phyloP scores from a whole-genome alignment of 23 tunicate genomes.

The Styela clava region DNA sequence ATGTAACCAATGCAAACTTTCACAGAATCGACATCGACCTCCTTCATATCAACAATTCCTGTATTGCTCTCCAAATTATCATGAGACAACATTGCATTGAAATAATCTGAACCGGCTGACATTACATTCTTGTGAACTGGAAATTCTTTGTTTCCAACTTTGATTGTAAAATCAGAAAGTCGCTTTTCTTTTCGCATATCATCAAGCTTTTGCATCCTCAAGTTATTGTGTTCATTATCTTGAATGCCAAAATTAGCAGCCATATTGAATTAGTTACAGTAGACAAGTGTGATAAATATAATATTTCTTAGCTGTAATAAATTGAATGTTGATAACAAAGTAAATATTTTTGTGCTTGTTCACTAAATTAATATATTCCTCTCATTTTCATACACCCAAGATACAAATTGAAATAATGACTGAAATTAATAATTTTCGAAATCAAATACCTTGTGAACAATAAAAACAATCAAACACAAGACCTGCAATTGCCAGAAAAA shows the following conservation, averaged over 20 bases:
- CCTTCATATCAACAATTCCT: background rate
- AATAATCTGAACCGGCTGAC: background rate
- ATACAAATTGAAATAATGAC: too few species aligned
- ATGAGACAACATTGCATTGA: background rate
- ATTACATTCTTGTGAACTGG: background rate
- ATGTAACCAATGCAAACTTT: background rate
- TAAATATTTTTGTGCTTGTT: too few species aligned
- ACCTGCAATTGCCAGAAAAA: too few species aligned
- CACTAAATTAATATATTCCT: too few species aligned
- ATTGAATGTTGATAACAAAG: too few species aligned
- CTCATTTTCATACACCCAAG: too few species aligned
- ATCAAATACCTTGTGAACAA: too few species aligned
- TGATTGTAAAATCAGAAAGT: background rate
- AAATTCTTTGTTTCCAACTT: background rate
- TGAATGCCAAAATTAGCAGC: background rate
- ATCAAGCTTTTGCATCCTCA: background rate
- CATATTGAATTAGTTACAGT: too few species aligned
- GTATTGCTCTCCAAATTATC: background rate
- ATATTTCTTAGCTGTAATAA: too few species aligned
- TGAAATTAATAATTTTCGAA: too few species aligned
- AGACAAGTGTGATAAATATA: too few species aligned
- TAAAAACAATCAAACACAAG: too few species aligned
- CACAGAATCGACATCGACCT: background rate
- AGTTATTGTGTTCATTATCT: background rate
- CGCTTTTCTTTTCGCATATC: background rate